phyloP scores from a whole-genome alignment of 2,888 invertebrate genomes.

The Lutraria lutraria region DNA sequence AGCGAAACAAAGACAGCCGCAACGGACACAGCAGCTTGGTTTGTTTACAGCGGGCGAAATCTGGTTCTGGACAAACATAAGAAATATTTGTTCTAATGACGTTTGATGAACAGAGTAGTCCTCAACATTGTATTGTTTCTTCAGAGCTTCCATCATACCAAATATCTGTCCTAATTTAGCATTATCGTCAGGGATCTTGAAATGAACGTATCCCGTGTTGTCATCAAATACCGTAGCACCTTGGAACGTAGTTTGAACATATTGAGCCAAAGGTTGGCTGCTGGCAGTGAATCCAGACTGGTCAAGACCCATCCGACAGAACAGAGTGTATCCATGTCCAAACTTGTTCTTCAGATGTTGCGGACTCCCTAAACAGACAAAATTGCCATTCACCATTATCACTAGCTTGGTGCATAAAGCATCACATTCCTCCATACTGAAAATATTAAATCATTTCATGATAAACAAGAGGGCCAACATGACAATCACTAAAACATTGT shows the following conservation, averaged over 20 bases:
- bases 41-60: slow-evolving; percentile 59
- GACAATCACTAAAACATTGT: too few species aligned
- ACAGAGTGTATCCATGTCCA: slow-evolving; percentile 86
- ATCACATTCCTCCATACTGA: slow-evolving; percentile 96
- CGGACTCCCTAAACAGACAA: slow-evolving; percentile 92
- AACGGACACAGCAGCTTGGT: not conserved
- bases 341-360: slow-evolving; percentile 91
- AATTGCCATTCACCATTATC: slow-evolving; percentile 92
- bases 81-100: slow-evolving; percentile 86
- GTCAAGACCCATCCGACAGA: slow-evolving; percentile 68
- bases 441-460: slow-evolving; percentile 53
- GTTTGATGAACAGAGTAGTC: slow-evolving; percentile 86
- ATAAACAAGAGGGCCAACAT: too few species aligned
- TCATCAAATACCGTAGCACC: slow-evolving; percentile 90
- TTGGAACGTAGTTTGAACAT: slow-evolving; percentile 88
- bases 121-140: slow-evolving; percentile 75
- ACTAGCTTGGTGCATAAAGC: slow-evolving; percentile 92
- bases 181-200: slow-evolving; percentile 81
- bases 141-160: slow-evolving; percentile 82
- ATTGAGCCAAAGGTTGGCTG: slow-evolving; percentile 73
- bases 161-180: slow-evolving; percentile 84
- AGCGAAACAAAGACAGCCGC: slow-evolving; percentile 4
- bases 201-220: slow-evolving; percentile 88
- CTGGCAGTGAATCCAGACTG: slow-evolving; percentile 67
- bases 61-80: slow-evolving; percentile 86